Evolutionary conservation across 2,113 vertebrate species (phyloP).

Genomic region (Pomatostomus ruficeps): DNA sequence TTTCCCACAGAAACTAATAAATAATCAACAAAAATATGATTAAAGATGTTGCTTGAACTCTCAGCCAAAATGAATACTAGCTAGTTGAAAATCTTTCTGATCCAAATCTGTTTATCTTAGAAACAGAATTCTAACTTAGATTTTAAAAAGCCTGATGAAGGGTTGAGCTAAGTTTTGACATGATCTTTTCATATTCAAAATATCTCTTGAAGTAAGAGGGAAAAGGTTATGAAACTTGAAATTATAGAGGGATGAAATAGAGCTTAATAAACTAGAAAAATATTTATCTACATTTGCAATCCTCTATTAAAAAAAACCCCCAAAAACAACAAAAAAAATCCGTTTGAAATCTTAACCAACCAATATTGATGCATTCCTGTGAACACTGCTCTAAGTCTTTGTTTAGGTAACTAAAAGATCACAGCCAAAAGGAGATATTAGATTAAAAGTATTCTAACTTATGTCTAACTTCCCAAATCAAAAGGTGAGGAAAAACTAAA

Average conservation of each 20-base stretch:
- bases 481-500: conserved; percentile 2
- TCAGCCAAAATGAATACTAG: conserved; percentile 59
- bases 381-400: conserved; percentile 40
- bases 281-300: conserved; percentile 51
- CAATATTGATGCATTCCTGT: background rate
- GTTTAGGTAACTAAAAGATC: background rate
- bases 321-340: too few relatives aligned
- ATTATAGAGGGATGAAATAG: conserved; percentile 39
- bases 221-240: conserved; percentile 54
- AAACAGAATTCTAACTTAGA: conserved; percentile 78
- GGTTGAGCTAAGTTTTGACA: conserved; percentile 69
- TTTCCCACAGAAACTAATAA: conserved; percentile 78
- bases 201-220: conserved; percentile 55
- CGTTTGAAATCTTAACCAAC: conserved; percentile 54
- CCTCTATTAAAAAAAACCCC: background rate
- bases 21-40: conserved; percentile 83
- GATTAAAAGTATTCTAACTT: background rate
- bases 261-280: conserved; percentile 49
- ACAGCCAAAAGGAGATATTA: background rate
- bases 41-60: conserved; percentile 73
- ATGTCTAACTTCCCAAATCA: background rate
- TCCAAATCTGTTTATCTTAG: conserved; percentile 73
- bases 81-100: conserved; percentile 73
- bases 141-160: conserved; percentile 69
- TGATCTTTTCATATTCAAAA: conserved; percentile 69